Evolutionary conservation across 2,888 invertebrate genomes (phyloP).

Genomic region (Eilema griseolum): DNA sequence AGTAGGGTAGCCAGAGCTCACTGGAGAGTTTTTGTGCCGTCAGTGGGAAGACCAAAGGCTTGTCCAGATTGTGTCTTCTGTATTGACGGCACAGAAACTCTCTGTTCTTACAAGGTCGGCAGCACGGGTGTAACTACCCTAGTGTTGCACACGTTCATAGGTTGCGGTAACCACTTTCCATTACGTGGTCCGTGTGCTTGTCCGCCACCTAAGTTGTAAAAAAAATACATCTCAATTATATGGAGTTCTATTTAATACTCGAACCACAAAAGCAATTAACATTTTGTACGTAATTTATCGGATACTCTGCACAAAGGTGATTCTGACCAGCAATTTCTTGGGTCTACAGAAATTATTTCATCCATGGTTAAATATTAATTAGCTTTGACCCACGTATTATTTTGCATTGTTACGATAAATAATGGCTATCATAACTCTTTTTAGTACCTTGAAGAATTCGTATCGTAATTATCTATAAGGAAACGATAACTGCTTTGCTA

Average conservation of each 20-base stretch:
- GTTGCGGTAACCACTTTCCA: too few species aligned
- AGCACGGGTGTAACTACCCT: too few species aligned
- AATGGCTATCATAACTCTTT: conserved; percentile 56
- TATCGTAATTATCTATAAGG: not conserved
- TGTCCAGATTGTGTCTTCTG: too few species aligned
- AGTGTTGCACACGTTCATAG: too few species aligned
- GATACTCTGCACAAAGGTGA: conserved; percentile 16
- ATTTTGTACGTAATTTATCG: conserved; percentile 17
- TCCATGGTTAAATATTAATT: conserved; percentile 39
- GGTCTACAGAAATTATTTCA: conserved; percentile 37
- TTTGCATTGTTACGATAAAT: conserved; percentile 50
- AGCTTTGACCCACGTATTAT: conserved; percentile 43
- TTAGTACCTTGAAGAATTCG: conserved; percentile 31
- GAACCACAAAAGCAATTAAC: conserved; percentile 19
- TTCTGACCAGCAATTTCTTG: conserved; percentile 27
- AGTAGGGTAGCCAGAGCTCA: too few species aligned
- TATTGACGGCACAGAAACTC: too few species aligned
- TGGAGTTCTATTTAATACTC: conserved; percentile 5
- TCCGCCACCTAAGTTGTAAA: too few species aligned
- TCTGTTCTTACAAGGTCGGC: too few species aligned
- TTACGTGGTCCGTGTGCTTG: too few species aligned
- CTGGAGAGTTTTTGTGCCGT: too few species aligned
- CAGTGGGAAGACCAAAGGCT: too few species aligned
- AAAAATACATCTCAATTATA: too few species aligned
- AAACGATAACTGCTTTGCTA: not conserved